Conservation (phyloP, 92 coral and sea anemone genomes). For the Blastomussa wellsi region DNA sequence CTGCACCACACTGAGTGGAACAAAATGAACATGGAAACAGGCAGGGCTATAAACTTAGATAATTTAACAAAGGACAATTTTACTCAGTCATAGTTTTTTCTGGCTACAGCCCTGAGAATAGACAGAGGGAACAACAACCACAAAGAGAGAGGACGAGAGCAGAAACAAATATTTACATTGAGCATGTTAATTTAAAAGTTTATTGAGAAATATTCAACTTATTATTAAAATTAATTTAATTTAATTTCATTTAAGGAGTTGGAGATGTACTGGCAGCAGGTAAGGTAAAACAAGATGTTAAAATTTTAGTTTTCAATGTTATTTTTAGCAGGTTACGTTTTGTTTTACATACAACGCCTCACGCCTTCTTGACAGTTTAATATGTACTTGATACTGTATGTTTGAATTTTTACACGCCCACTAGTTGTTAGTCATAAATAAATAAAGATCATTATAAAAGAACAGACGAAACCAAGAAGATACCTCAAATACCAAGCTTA, state of each 20-base stretch:
- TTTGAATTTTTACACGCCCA: slow-evolving; percentile 13
- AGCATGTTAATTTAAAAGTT: slow-evolving; percentile 18
- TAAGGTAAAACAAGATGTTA: background rate
- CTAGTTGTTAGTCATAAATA: slow-evolving; percentile 37
- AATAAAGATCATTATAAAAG: slow-evolving; percentile 23
- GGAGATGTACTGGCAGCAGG: slow-evolving; percentile 23
- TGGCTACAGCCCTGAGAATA: too few relatives aligned
- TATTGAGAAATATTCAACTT: background rate
- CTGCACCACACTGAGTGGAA: too few relatives aligned
- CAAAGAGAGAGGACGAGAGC: background rate
- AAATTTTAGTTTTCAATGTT: slow-evolving; percentile 1
- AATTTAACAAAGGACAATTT: too few relatives aligned
- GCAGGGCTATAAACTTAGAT: too few relatives aligned
- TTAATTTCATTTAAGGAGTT: background rate
- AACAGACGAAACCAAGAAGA: slow-evolving; percentile 1
- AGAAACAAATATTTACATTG: slow-evolving; percentile 15
- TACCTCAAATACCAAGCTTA: slow-evolving; percentile 3
- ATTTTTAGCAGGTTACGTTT: background rate
- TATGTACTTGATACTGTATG: background rate
- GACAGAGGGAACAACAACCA: background rate
- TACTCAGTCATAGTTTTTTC: too few relatives aligned
- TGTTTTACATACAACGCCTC: background rate
- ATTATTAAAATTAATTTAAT: too few relatives aligned
- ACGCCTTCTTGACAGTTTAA: background rate
- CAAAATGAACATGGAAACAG: background rate